Evolutionary conservation across 2,888 invertebrate species (phyloP), one percentile per base, ranked within the genome.

Genomic region (Rhagonycha lutea): DNA sequence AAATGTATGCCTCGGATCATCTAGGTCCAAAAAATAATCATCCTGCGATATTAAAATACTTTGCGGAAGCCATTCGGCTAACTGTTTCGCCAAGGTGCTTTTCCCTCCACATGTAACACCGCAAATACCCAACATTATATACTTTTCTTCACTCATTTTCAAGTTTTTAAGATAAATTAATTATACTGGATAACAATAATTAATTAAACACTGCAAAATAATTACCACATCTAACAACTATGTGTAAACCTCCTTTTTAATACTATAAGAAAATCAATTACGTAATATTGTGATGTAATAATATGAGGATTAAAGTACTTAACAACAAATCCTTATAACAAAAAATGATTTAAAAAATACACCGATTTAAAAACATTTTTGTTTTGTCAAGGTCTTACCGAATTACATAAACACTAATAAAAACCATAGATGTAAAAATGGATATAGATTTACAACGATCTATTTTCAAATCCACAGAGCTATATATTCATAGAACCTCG

Each of bases 91-190:
- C 60, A 95, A 84, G 0, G 94, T 93, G 0, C 95, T 94, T 88
- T 96, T 96, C 0, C 96, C 96, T 18, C 95, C 94, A 83, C 95
- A 95, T 0, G 96, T 96, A 1, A 94, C 94, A 0, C 96, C 95
- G 61, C 94, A 92, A 79, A 96, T 90, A 8, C 95, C 95, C 75
- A 94, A 87, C 70, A 93, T 81, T 78, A 86, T 80, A 77, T 78
- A 79, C 14, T 76, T 78, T 69, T 71, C 61, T n/a, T 47, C 24
- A n/a, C 29, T 68, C 63, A 65, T 65, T 26, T 24, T 18, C n/a
- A 26, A n/a, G 9, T n/a, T 18, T 8, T 1, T 63, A 14, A 65
- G 18, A 12, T 5, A 14, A 5, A 24, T 1, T 65, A 3, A 8
- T 24, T 4, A 14, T 10, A 61, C 18, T n/a, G 0, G 3, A 61